Base-by-base conservation (phyloP, 2,113 vertebrate genomes). In the Lamprotornis superbus region DNA sequence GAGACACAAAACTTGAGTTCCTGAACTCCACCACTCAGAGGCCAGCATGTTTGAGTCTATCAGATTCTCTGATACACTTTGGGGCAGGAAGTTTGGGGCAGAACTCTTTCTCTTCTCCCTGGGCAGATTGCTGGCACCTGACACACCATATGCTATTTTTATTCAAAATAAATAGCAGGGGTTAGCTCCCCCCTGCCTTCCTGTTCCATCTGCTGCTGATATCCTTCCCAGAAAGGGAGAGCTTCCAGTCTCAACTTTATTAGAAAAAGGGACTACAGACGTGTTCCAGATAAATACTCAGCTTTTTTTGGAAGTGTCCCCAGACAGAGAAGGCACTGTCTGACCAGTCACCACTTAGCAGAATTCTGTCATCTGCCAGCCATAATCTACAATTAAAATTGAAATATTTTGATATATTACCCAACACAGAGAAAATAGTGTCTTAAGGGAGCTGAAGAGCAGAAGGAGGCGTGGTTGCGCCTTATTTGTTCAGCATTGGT, bases 361-460 rank as follows among this genome's bases (percentile, higher is more conserved):
- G 52, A 94, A n/a, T 42, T 44, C 68, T 84, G 88, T 83, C 87
- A 88, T 71, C 90, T 89, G 83, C 81, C 86, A 95, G 81, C 59
- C 74, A 87, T 87, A 95, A 95, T 91, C 75, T 50, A 80, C 91
- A 92, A 80, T 24, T 88, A 91, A 95, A 89, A 90, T 57, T 22
- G 95, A 96, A 98, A 95, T 94, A 94, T 95, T 97, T 97, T 88
- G 90, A 79, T 95, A 91, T 85, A 65, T 90, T 93, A 93, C 87
- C 91, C 92, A 94, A 93, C 42, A 87, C 71, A 89, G 95, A 88
- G 83, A 97, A 97, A 96, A 96, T 33, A 89, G 57, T 90, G 93
- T 97, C 89, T 92, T 95, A 93, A 70, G 77, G 76, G 82, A 79
- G 50, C 47, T 31, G 44, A 55, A 60, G 83, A 94, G 93, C 87